phyloP scores from a whole-genome alignment of 2,113 vertebrate species.

The Prunella fulvescens region DNA sequence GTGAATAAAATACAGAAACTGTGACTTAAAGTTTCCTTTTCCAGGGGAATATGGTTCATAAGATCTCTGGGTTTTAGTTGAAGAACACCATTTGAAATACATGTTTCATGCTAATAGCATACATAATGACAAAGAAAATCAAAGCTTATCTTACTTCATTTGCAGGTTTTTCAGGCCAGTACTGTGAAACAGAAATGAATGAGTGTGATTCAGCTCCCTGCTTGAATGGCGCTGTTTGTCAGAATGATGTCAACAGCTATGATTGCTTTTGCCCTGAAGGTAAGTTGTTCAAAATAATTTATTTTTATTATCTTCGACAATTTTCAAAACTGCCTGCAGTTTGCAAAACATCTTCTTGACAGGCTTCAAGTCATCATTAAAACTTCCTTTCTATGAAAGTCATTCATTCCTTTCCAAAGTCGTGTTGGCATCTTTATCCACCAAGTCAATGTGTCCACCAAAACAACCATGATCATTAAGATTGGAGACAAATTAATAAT shows the following conservation, averaged over 20 bases:
- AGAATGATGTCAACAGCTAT: conserved; percentile 72
- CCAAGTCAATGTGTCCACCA: background rate
- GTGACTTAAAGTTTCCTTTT: background rate
- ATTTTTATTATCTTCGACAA: conserved; percentile 49
- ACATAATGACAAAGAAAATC: background rate
- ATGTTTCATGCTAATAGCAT: background rate
- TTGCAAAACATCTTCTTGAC: background rate
- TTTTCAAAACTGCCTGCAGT: conserved; percentile 20
- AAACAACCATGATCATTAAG: background rate
- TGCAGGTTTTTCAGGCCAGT: conserved; percentile 69
- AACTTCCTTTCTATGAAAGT: background rate
- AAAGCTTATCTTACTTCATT: conserved; percentile 16
- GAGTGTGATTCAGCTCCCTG: conserved; percentile 72
- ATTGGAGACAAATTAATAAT: background rate
- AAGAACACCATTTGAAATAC: background rate
- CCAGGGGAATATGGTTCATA: background rate
- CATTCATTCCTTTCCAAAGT: background rate
- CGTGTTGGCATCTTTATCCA: conserved; percentile 3
- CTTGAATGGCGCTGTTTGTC: conserved; percentile 73
- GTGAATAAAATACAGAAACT: background rate
- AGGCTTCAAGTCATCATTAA: background rate
- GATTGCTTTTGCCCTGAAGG: conserved; percentile 74
- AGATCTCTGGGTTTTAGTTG: background rate
- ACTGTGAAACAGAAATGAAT: conserved; percentile 73
- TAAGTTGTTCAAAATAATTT: conserved; percentile 60